Percentiles rank a stretch among this genome's conserved stretches.
Conservation (phyloP, 2,888 invertebrate genomes). For the Hofmannophila pseudospretella region DNA sequence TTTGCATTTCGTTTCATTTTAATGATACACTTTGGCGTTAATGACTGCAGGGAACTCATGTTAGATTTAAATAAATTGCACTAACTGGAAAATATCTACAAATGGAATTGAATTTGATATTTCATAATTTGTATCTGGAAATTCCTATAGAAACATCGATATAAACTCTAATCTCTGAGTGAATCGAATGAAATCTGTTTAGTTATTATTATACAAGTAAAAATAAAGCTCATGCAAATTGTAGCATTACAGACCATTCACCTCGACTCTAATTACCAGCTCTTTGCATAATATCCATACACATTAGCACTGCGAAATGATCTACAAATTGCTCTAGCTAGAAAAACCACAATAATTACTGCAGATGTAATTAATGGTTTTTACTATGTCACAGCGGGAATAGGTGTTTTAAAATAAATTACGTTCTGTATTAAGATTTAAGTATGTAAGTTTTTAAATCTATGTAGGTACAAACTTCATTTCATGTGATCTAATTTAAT, state of each 20-base stretch:
- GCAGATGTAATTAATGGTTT: slow-evolving; percentile 52
- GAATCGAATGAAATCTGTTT: slow-evolving; percentile 8
- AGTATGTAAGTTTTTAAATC: too few relatives aligned
- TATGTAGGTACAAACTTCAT: too few relatives aligned
- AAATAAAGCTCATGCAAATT: slow-evolving; percentile 46
- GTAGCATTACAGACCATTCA: slow-evolving; percentile 57
- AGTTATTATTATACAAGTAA: slow-evolving; percentile 22
- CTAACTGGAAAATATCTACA: neutral
- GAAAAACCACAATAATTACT: slow-evolving; percentile 59
- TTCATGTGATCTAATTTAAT: too few relatives aligned
- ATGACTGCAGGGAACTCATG: slow-evolving; percentile 13
- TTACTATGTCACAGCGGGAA: slow-evolving; percentile 47
- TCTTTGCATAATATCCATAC: slow-evolving; percentile 69
- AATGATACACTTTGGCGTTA: slow-evolving; percentile 31
- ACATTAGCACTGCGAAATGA: slow-evolving; percentile 68
- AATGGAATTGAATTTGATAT: neutral
- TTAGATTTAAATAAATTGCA: neutral
- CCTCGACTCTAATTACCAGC: slow-evolving; percentile 61
- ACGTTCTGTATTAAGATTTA: neutral
- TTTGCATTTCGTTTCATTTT: slow-evolving; percentile 33
- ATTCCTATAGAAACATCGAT: neutral
- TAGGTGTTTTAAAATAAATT: slow-evolving; percentile 2
- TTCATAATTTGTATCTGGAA: neutral
- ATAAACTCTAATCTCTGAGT: neutral
- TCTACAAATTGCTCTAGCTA: slow-evolving; percentile 63